A percentile compares a stretch with the other conserved stretches of the same genome.
These are phyloP conservation scores for Aleiodes alternator DNA, from an alignment of 2,888 invertebrate species.

Conservation along the genomic window DNA sequence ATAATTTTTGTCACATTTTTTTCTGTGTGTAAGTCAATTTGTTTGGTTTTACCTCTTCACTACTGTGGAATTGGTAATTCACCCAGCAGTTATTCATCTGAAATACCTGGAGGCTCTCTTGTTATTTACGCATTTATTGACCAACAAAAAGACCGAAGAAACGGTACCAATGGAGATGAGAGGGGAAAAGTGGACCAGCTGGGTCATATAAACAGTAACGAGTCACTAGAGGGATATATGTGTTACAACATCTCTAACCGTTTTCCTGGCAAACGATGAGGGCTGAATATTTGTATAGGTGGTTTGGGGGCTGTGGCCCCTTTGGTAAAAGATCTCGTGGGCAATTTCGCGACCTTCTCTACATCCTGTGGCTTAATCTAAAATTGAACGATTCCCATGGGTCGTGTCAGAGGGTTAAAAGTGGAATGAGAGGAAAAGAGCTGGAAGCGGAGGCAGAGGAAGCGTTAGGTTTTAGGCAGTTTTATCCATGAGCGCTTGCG, in stretches of 20 bases:
- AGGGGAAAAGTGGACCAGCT: no score
- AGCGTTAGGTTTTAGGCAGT: constrained; percentile 26
- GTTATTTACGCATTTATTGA: no score
- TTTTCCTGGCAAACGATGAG: not conserved
- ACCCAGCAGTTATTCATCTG: no score
- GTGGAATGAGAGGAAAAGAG: constrained; percentile 45
- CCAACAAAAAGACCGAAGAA: not conserved
- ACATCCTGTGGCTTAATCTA: constrained; percentile 61
- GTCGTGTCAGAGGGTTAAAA: constrained; percentile 44
- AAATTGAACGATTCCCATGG: constrained; percentile 70
- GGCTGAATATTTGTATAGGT: constrained; percentile 43
- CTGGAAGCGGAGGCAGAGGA: constrained; percentile 43
- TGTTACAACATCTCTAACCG: constrained; percentile 35
- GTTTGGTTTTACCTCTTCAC: no score
- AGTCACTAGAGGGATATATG: constrained; percentile 37
- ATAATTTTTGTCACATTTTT: no score
- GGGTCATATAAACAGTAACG: constrained; percentile 33
- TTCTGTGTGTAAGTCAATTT: no score
- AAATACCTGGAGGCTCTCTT: no score
- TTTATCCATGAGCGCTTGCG: constrained; percentile 44
- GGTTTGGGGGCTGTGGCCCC: not conserved
- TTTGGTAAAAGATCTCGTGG: constrained; percentile 32
- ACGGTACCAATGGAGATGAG: not conserved
- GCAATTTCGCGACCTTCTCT: constrained; percentile 48
- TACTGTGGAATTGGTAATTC: no score